Base-by-base conservation (phyloP, 2,888 invertebrate genomes). In the Neoscelio sp. region DNA sequence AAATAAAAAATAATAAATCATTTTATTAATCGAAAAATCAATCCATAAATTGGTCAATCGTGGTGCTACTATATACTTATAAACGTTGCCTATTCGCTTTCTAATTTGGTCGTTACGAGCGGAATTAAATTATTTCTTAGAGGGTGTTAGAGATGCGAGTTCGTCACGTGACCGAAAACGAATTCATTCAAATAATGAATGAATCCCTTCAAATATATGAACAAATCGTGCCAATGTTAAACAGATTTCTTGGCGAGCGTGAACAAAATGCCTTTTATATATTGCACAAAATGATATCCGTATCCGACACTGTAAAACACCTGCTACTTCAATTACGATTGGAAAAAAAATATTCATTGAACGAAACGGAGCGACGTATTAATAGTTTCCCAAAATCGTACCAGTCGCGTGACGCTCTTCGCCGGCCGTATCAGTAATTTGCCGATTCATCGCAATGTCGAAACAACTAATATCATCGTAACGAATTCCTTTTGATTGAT, bases 401-500 rank as follows among this genome's bases (percentile, higher is more conserved):
- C 58, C 58, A 62, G 67, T 68, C 38, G 40, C 48, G 26, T 68
- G 50, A 70, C 64, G 38, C 26, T 56, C 42, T 58, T n/a, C n/a
- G n/a, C n/a, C 20, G 8, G 26, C 13, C 44, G 26, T 28, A 54
- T 56, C 15, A 15, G 33, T 50, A 70, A 71, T 60, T 60, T 38
- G 28, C 65, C 60, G 70, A 65, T 77, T 52, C 8, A 71, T 18
- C 15, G 38, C 38, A 38, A 38, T 38, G 38, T 38, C 38, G 38
- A 77, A 77, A 70, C 68, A 76, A 68, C 76, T 76, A 70, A 76
- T 56, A 42, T 68, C 64, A 70, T 76, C 76, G 76, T 64, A 76
- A 76, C 76, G 70, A 75, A 80, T 81, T 68, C 64, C 75, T 88
- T 89, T 89, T 89, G 87, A 87, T 89, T 89, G 86, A 84, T 88